Evolutionary conservation across 1,140 invertebrate species (phyloP), one percentile per base, ranked within the genome.

Genomic region (Amyelois transitella): DNA sequence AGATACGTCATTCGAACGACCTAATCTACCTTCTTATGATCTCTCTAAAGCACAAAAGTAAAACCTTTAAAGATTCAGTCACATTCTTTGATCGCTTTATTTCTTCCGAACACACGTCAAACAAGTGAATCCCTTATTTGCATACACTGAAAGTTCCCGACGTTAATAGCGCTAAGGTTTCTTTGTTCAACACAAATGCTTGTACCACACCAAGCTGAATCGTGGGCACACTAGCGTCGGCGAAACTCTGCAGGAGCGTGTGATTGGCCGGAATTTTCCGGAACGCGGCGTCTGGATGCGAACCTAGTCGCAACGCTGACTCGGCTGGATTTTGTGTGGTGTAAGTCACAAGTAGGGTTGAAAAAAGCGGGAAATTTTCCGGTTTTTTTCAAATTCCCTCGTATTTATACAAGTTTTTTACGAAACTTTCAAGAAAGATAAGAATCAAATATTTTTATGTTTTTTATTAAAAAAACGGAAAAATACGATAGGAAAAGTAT

Each of bases 221-320:
- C 17, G 32, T 38, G 32, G 32, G 17, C 32, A 38, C 32, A 38
- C 32, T 38, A 38, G 32, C 22, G 22, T 38, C 32, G 32, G 32
- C 32, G 17, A 14, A 38, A 38, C 32, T 38, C 32, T 38, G 32
- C 18, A 54, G 55, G 58, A 45, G 55, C 51, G 69, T 68, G 55
- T 62, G 62, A 64, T 65, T 66, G 58, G 57, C 62, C 54, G 62
- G 59, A 66, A 66, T 65, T 69, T 62, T 55, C 61, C 56, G 50
- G 54, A 58, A 57, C 55, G 49, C 52, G 44, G 50, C 43, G 24
- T 52, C 58, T 52, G 48, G 60, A 49, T 48, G 59, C 52, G 62
- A 62, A 53, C 55, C 55, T 51, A 56, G 49, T 55, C 51, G 53
- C 60, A 56, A 21, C 51, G 65, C 69, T 68, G 69, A 68, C 60